These are phyloP conservation scores for Bemisia tabaci DNA, from an alignment of 1,140 invertebrate genomes.

Conservation along the genomic window DNA sequence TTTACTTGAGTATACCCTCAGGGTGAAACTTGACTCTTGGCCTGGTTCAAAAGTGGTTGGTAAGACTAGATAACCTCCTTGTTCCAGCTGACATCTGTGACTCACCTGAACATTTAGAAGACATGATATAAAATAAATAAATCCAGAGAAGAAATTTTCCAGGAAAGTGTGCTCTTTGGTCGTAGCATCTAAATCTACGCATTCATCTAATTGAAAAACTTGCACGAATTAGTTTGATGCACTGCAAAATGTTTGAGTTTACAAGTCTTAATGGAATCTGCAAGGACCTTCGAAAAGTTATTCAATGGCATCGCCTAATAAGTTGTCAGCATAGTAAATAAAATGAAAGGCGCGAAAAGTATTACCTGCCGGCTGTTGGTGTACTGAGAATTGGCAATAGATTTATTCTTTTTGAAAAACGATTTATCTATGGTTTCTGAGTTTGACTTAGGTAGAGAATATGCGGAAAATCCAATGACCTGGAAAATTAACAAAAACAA, in stretches of 20 bases:
- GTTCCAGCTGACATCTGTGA: conserved; percentile 60
- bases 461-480: conserved; percentile 86
- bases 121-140: conserved; percentile 1
- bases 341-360: too few relatives aligned
- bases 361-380: conserved; percentile 79
- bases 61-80: conserved; percentile 70
- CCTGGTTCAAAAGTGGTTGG: conserved; percentile 85
- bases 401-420: conserved; percentile 81
- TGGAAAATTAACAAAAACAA: conserved; percentile 23
- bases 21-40: conserved; percentile 72
- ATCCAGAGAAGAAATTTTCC: conserved; percentile 11
- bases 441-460: conserved; percentile 56
- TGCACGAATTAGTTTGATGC: background rate
- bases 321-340: too few relatives aligned
- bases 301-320: too few relatives aligned
- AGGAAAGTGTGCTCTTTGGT: background rate
- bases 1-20: conserved; percentile 68
- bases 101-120: conserved; percentile 36
- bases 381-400: conserved; percentile 77
- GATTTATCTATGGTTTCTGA: conserved; percentile 49
- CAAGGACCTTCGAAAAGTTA: too few relatives aligned
- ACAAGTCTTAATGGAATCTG: too few relatives aligned
- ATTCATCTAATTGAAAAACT: background rate
- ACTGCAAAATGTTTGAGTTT: too few relatives aligned
- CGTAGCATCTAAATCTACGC: background rate